Evolutionary conservation across 2,113 vertebrate species (phyloP).

Genomic region (Oriolus oriolus): DNA sequence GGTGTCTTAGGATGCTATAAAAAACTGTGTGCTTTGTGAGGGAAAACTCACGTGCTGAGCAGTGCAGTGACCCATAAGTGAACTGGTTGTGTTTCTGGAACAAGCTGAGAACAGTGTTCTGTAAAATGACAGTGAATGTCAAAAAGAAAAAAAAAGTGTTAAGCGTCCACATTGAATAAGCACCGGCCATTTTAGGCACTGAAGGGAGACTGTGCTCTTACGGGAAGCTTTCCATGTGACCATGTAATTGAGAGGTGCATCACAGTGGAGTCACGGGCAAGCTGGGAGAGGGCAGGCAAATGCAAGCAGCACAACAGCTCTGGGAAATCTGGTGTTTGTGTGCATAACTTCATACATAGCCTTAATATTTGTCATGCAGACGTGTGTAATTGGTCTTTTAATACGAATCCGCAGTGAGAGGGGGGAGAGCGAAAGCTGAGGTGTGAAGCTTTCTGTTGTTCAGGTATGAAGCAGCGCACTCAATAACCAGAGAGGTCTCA

Average conservation of each 20-base stretch:
- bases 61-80: background rate
- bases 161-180: background rate
- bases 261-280: background rate
- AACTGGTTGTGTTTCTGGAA: background rate
- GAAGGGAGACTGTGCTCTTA: background rate
- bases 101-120: background rate
- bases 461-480: background rate
- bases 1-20: background rate
- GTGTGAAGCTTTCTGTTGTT: background rate
- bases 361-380: background rate
- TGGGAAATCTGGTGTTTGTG: background rate
- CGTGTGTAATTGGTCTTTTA: background rate
- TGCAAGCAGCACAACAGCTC: rapidly evolving
- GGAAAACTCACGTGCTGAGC: background rate
- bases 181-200: background rate
- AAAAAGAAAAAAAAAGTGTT: background rate
- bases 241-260: background rate
- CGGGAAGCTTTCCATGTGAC: background rate
- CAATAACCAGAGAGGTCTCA: background rate
- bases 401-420: background rate
- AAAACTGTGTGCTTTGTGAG: conserved; percentile 22
- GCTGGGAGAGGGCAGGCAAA: background rate
- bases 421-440: background rate
- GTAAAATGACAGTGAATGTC: background rate
- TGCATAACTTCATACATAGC: background rate